phyloP scores from a whole-genome alignment of 2,797 vertebrate genomes.

The Falco berigora region DNA sequence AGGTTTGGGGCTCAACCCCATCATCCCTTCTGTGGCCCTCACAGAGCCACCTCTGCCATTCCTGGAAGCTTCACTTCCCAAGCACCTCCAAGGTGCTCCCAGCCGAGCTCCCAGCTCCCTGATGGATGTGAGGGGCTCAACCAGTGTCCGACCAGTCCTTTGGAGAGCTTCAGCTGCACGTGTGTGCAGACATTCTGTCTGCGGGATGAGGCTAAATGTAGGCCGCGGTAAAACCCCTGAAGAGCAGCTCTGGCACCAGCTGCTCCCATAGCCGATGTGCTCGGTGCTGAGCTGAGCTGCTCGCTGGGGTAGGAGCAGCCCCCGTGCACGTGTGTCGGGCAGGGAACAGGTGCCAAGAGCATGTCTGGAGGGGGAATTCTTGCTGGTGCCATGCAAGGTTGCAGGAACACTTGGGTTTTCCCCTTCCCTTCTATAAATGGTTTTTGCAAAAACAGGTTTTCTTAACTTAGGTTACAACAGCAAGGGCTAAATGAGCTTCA shows the following conservation, averaged over 20 bases:
- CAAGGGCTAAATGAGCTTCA: background rate
- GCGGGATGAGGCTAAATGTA: constrained; percentile 15
- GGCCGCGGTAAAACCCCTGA: background rate
- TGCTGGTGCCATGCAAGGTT: background rate
- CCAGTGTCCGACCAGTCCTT: background rate
- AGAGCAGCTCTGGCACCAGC: background rate
- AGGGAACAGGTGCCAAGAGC: constrained; percentile 13
- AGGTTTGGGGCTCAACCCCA: background rate
- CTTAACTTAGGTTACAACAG: constrained; percentile 4
- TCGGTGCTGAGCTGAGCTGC: background rate
- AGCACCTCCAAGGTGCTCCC: background rate
- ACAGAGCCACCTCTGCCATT: background rate
- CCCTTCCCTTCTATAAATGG: background rate
- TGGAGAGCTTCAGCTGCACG: background rate
- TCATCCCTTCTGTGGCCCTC: background rate
- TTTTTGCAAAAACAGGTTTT: background rate
- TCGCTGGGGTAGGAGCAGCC: background rate
- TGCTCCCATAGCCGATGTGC: background rate
- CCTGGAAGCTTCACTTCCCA: background rate
- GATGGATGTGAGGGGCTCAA: rapidly evolving
- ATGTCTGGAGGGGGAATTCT: background rate
- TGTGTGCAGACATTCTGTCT: background rate
- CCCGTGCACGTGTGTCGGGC: rapidly evolving
- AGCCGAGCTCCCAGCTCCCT: background rate
- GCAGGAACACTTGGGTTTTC: background rate